phyloP scores from a whole-genome alignment of 2,888 invertebrate species.

The Caradrina kadenii region DNA sequence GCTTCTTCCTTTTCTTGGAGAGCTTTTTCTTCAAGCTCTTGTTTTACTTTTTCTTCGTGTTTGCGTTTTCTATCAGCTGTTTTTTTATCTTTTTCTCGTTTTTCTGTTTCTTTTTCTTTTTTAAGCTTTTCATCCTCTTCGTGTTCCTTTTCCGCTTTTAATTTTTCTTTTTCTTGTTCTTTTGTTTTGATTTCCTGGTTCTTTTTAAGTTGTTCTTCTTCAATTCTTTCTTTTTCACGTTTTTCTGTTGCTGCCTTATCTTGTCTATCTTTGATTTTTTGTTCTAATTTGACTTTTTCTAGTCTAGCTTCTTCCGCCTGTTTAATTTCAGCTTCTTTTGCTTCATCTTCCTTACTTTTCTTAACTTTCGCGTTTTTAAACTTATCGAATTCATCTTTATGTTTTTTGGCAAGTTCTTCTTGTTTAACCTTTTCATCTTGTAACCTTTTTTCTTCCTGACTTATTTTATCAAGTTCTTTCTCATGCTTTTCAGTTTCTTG shows the following conservation, averaged over 20 bases:
- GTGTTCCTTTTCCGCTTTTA: constrained; percentile 17
- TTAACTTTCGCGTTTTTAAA: constrained; percentile 22
- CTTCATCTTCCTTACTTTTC: constrained; percentile 37
- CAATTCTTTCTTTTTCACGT: constrained; percentile 22
- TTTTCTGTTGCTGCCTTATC: constrained; percentile 12
- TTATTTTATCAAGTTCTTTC: constrained; percentile 41
- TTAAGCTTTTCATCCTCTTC: constrained; percentile 10
- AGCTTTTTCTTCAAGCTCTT: constrained; percentile 18
- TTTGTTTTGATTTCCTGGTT: constrained; percentile 16
- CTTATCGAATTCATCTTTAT: constrained; percentile 38
- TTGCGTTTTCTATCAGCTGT: constrained; percentile 30
- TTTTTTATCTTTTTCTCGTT: constrained; percentile 14
- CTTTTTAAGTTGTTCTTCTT: constrained; percentile 13
- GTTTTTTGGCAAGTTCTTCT: constrained; percentile 29
- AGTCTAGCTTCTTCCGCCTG: constrained; percentile 9
- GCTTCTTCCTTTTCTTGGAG: constrained; percentile 20
- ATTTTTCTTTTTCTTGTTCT: constrained; percentile 9
- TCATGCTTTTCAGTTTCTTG: constrained; percentile 40
- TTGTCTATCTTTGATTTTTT: constrained; percentile 13
- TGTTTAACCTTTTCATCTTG: constrained; percentile 45
- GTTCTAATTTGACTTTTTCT: constrained; percentile 20
- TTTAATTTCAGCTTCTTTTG: constrained; percentile 24
- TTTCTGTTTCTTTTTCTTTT: constrained; percentile 18
- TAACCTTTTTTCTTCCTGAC: constrained; percentile 38
- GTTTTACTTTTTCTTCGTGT: constrained; percentile 33